Conservation (phyloP, 2,888 invertebrate species). For the Acleris sparsana region DNA sequence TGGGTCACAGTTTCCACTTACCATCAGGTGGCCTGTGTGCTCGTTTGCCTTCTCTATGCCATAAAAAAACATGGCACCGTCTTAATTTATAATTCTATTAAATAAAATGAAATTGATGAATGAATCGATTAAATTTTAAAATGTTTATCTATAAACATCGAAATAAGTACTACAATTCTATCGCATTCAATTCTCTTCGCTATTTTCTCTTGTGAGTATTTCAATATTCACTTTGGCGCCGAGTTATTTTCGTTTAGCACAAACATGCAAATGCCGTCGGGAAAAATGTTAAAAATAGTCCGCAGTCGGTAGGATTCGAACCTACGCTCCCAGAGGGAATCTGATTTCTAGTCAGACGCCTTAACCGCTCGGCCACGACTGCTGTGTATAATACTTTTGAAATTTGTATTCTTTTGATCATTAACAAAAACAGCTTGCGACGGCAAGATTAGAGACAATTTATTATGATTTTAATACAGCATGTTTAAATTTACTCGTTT, state of each 20-base stretch:
- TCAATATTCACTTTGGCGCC: not conserved
- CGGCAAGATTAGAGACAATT: too few species aligned
- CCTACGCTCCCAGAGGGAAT: slow-evolving; percentile 96
- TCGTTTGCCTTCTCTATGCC: too few species aligned
- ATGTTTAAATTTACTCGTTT: too few species aligned
- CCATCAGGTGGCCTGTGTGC: too few species aligned
- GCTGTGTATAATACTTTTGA: not conserved
- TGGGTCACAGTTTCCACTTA: too few species aligned
- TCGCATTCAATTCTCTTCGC: not conserved
- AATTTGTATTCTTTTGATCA: too few species aligned
- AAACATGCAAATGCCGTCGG: not conserved
- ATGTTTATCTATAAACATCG: not conserved
- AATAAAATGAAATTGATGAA: too few species aligned
- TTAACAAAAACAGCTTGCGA: too few species aligned
- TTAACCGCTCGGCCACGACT: slow-evolving; percentile 83
- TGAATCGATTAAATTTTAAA: too few species aligned
- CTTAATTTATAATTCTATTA: too few species aligned
- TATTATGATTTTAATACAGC: too few species aligned
- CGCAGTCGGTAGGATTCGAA: slow-evolving; percentile 95
- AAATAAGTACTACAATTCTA: not conserved
- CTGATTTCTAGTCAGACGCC: slow-evolving; percentile 95
- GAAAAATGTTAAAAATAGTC: slow-evolving; percentile 48
- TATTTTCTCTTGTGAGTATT: not conserved
- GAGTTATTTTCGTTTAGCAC: slow-evolving; percentile 8
- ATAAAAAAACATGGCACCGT: too few species aligned